Evolutionary conservation across 2,888 invertebrate genomes (phyloP).

Genomic region (Cataglyphis altisquamis): DNA sequence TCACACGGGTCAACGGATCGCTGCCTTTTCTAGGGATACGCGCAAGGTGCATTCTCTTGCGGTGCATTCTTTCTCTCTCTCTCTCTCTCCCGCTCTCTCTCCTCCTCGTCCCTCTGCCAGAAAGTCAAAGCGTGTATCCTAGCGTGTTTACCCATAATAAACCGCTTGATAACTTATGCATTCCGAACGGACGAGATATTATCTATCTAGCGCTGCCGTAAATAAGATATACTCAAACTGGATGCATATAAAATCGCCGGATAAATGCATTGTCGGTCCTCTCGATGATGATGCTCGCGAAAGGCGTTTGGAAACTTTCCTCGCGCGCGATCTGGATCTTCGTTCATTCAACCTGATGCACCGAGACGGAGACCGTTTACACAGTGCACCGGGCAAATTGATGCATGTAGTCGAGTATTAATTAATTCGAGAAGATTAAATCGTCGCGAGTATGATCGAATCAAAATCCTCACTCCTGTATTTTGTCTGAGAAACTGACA

Average conservation of each 20-base stretch:
- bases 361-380: not conserved
- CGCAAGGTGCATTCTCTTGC: conserved; percentile 68
- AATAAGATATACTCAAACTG: conserved; percentile 64
- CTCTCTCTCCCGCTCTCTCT: conserved; percentile 3
- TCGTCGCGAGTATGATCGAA: not conserved
- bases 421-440: not conserved
- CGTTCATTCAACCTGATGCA: conserved; percentile 33
- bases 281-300: conserved; percentile 35
- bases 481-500: conserved; percentile 59
- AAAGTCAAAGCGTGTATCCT: conserved; percentile 63
- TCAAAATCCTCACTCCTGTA: not conserved
- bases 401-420: not conserved
- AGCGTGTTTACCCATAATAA: conserved; percentile 73
- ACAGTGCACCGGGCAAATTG: not conserved
- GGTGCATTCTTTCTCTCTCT: conserved; percentile 51
- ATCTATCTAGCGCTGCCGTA: conserved; percentile 73
- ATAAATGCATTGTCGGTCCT: conserved; percentile 33
- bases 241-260: conserved; percentile 67
- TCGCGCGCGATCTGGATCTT: conserved; percentile 43
- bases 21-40: conserved; percentile 75
- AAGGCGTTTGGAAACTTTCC: conserved; percentile 56
- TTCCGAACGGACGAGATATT: conserved; percentile 70
- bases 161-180: conserved; percentile 77
- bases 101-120: conserved; percentile 47
- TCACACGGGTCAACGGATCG: conserved; percentile 79